Evolutionary conservation across 2,797 vertebrate species (phyloP), one percentile per base, ranked within the genome.

Genomic region (Leptoclinus maculatus): DNA sequence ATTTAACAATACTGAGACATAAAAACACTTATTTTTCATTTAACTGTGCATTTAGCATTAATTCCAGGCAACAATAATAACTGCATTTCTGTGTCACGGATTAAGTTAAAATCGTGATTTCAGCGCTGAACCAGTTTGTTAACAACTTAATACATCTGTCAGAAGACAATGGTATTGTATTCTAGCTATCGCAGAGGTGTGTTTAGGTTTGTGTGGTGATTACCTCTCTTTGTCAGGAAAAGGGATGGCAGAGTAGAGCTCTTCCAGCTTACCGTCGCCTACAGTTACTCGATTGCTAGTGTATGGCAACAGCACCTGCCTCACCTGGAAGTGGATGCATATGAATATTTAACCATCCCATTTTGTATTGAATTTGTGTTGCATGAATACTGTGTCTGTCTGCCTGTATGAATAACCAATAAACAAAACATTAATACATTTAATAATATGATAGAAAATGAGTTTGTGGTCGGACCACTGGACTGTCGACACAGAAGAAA

Each of bases 191-290:
- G 32, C n/a, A 73, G 11, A 41, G 10, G 17, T 73, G 53, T 64
- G 16, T 47, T 39, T 2, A 21, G 2, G n/a, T 60, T 36, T 71
- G 29, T 65, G 65, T 59, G 25, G 13, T n/a, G 8, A 3, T 84
- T 87, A 95, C 95, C 94, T 94, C 54, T 94, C 80, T 89, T 95
- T 95, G 1, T 95, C 94, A 58, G 92, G 83, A 74, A 92, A 95
- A 2, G 91, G 79, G 57, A 95, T 94, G 62, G 91, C 91, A 68
- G 82, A 71, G 81, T 91, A 95, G 47, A 95, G 65, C 5, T 70
- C 73, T 3, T 91, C 66, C 63, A 95, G 87, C 38, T 85, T 93
- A 54, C 13, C 69, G 1, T 89, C 83, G 54, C 73, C 2, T 2
- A 66, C 23, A 14, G 36, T 51, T 9, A 92, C 82, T 36, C 1